phyloP scores from a whole-genome alignment of 2,888 invertebrate species.

The Cantharis rustica region DNA sequence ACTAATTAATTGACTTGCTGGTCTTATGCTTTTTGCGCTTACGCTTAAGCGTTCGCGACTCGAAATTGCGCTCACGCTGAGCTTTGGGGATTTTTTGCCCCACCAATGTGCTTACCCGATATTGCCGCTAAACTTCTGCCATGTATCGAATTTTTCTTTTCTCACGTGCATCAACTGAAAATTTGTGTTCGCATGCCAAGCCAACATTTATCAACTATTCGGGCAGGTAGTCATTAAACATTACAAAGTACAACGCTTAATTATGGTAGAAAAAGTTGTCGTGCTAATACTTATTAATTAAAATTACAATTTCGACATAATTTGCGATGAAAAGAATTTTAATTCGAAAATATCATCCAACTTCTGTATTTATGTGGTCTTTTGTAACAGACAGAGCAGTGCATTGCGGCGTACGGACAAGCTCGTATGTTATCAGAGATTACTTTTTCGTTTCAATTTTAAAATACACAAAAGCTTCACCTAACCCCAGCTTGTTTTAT shows the following conservation, averaged over 20 bases:
- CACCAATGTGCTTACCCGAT: not conserved
- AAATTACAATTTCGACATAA: conserved; percentile 3
- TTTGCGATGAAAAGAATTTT: conserved; percentile 18
- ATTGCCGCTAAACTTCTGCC: not conserved
- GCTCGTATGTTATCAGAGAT: conserved; percentile 42
- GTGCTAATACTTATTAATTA: not conserved
- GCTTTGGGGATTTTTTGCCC: not conserved
- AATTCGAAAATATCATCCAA: conserved; percentile 20
- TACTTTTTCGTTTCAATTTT: conserved; percentile 46
- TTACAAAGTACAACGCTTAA: not conserved
- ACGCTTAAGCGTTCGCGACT: not conserved
- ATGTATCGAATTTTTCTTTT: not conserved
- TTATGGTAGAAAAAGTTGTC: not conserved
- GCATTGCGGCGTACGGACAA: conserved; percentile 23
- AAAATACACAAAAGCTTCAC: conserved; percentile 40
- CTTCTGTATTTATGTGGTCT: conserved; percentile 27
- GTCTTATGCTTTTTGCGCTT: not conserved
- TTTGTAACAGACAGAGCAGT: conserved; percentile 24
- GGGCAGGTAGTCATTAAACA: not conserved
- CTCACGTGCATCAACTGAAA: not conserved
- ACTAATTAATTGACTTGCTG: not conserved
- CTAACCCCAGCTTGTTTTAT: conserved; percentile 30
- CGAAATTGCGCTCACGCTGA: not conserved
- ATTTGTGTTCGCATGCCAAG: not conserved
- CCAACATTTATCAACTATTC: not conserved